These are phyloP conservation scores for Phylloscopus whistleri DNA, from an alignment of 2,113 vertebrate species.

Conservation along the genomic window DNA sequence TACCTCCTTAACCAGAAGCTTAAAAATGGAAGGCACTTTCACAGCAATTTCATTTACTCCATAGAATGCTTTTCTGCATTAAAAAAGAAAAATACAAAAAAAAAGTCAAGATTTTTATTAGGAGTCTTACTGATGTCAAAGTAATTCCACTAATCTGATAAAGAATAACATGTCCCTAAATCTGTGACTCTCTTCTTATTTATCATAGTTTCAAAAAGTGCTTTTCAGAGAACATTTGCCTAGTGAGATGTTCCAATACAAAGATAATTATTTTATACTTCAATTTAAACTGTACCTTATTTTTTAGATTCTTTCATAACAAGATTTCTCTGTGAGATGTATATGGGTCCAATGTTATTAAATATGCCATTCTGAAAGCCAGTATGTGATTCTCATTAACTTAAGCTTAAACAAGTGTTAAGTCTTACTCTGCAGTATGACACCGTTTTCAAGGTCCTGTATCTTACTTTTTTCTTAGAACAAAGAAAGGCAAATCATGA, in stretches of 20 bases:
- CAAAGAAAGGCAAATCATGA: not conserved
- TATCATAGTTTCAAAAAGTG: not conserved
- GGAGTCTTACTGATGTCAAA: not conserved
- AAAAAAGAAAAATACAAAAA: not conserved
- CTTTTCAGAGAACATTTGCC: not conserved
- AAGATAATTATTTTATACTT: not conserved
- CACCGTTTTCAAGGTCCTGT: not conserved
- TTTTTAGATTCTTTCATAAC: not conserved
- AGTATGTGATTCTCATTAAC: not conserved
- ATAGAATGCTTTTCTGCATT: slow-evolving; percentile 89
- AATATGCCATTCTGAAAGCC: not conserved
- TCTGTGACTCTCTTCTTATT: not conserved
- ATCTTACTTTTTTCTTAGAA: not conserved
- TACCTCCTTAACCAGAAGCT: slow-evolving; percentile 99
- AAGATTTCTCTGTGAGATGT: not conserved
- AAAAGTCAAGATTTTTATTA: not conserved
- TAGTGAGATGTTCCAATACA: not conserved
- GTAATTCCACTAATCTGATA: not conserved
- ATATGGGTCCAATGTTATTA: not conserved
- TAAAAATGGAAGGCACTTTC: slow-evolving; percentile 99
- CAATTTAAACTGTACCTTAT: not conserved
- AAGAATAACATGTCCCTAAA: not conserved
- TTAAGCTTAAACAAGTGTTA: not conserved
- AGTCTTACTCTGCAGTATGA: not conserved
- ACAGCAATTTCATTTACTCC: slow-evolving; percentile 97